Base-by-base conservation (phyloP, 2,797 vertebrate genomes). In the Acestrorhynchus altus region DNA sequence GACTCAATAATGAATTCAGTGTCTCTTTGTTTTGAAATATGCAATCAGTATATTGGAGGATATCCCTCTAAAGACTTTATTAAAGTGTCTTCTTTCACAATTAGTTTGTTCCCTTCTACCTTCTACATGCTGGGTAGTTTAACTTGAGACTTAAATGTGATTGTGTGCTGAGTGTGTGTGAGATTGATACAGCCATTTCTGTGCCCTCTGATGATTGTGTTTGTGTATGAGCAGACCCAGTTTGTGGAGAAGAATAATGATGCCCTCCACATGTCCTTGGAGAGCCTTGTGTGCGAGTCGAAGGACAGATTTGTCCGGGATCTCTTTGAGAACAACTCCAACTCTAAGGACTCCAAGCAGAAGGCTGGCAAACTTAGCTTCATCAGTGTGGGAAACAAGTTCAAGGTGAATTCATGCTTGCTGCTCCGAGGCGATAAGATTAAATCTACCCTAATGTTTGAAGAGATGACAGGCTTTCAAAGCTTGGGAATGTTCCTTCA, bases 201-300 rank as follows among this genome's bases (percentile, higher is more conserved):
- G 31, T 72, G 9, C 60, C 24, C 57, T 65, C n/a, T 74, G 72
- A 31, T 61, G 28, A 26, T 56, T 60, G 72, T 68, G 54, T 71
- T 8, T 78, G 72, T 76, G 60, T 74, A 42, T 75, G 80, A 69
- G 54, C 91, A 99, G 98, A 94, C 87, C 82, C 96, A 97, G 66
- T 99, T 99, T 90, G 98, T 99, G 89, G 98, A 99, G 89, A 99
- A 99, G 92, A 99, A 99, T 90, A 98, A 99, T 22, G 98, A 99
- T 65, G 97, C 98, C 83, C 94, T 99, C 76, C 98, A 99, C 88
- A 99, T 99, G 98, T 99, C 98, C 78, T 93, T 99, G 89, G 96
- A 98, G 67, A 94, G 94, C 82, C 94, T 99, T 82, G 95, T 99
- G 90, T 96, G 95, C 78, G 98, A 99, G 90, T 99, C 98, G 28